Evolutionary conservation across 2,888 invertebrate species (phyloP).

Genomic region (Tinea semifulvella): DNA sequence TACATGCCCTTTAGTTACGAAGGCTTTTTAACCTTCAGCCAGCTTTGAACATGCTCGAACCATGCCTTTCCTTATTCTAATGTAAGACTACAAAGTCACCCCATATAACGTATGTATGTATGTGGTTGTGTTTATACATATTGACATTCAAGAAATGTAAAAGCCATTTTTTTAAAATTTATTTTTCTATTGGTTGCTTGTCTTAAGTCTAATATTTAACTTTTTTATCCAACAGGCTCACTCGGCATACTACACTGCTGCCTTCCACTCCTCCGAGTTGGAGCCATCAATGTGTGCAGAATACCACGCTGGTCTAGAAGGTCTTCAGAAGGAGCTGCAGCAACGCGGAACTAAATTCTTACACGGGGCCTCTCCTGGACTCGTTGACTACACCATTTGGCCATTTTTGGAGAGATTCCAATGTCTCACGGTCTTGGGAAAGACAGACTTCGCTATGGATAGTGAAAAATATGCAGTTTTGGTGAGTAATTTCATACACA

Average conservation of each 20-base stretch:
- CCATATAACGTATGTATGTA: no score
- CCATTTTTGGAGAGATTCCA: slow-evolving; percentile 79
- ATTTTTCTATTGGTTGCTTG: no score
- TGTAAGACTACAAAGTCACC: no score
- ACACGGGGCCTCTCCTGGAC: slow-evolving; percentile 75
- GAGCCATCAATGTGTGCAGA: slow-evolving; percentile 52
- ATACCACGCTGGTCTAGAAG: slow-evolving; percentile 66
- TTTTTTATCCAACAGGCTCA: slow-evolving; percentile 47
- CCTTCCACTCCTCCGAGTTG: slow-evolving; percentile 42
- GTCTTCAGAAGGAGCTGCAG: slow-evolving; percentile 72
- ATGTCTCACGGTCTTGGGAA: slow-evolving; percentile 66
- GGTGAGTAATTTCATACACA: slow-evolving; percentile 62
- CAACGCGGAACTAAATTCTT: slow-evolving; percentile 72
- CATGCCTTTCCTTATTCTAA: no score
- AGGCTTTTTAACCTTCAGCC: no score
- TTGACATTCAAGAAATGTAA: no score
- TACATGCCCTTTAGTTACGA: no score
- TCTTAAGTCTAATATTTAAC: no score
- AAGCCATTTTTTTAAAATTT: no score
- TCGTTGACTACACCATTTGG: slow-evolving; percentile 87
- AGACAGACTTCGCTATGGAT: slow-evolving; percentile 71
- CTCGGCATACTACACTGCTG: slow-evolving; percentile 62
- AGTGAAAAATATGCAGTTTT: slow-evolving; percentile 70
- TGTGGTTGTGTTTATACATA: no score
- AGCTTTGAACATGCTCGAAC: no score